These are phyloP conservation scores for Natrix natrix DNA, from an alignment of 2,797 vertebrate species.

Conservation along the genomic window DNA sequence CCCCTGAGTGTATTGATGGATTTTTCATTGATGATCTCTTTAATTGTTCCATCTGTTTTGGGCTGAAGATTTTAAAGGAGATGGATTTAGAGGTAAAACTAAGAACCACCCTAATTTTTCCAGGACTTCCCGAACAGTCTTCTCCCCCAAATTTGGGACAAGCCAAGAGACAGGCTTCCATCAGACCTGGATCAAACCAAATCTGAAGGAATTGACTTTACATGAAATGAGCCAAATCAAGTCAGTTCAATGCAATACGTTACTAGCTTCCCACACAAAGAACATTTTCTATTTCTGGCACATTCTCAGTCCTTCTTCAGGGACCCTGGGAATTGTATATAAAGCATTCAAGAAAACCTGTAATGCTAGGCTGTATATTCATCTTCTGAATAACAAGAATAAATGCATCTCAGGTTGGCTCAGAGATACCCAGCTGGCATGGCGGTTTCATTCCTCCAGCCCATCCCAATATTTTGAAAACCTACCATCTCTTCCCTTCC, in stretches of 20 bases:
- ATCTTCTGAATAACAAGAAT: background rate
- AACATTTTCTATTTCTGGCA: background rate
- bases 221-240: background rate
- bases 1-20: background rate
- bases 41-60: background rate
- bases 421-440: too few species aligned
- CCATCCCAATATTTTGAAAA: slow-evolving; percentile 34
- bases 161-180: background rate
- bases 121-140: background rate
- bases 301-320: background rate
- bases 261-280: background rate
- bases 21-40: background rate
- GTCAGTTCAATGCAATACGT: background rate
- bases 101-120: background rate
- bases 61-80: background rate
- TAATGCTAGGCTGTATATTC: background rate
- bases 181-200: background rate
- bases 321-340: background rate
- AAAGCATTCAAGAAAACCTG: background rate
- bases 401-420: background rate
- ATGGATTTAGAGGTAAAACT: background rate
- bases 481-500: slow-evolving; percentile 56
- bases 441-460: slow-evolving; percentile 46
- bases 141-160: background rate
- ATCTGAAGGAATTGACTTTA: background rate